These are phyloP conservation scores for Leptarthrus brevirostris DNA, from an alignment of 2,888 invertebrate genomes.

Conservation along the genomic window DNA sequence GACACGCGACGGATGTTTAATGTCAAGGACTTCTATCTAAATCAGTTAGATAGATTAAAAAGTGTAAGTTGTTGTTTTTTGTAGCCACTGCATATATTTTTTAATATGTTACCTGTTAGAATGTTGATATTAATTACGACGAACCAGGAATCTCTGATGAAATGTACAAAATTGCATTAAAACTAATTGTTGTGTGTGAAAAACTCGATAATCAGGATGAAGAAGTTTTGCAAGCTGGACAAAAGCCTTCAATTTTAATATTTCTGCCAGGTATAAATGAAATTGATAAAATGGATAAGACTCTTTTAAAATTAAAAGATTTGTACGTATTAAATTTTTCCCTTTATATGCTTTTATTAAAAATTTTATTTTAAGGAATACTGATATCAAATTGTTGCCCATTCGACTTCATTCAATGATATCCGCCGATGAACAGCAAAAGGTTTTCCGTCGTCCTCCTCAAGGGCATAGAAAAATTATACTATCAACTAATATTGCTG, in stretches of 20 bases:
- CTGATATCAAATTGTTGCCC: slow-evolving; percentile 57
- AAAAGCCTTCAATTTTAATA: slow-evolving; percentile 79
- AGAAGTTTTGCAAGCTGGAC: slow-evolving; percentile 59
- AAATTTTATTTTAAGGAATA: slow-evolving; percentile 37
- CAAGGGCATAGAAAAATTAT: slow-evolving; percentile 79
- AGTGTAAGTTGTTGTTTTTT: slow-evolving; percentile 67
- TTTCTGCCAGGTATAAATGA: slow-evolving; percentile 91
- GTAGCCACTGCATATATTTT: slow-evolving; percentile 26
- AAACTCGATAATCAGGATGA: slow-evolving; percentile 62
- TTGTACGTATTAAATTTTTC: slow-evolving; percentile 28
- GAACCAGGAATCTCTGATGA: slow-evolving; percentile 72
- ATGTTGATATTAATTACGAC: slow-evolving; percentile 67
- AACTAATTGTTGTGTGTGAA: slow-evolving; percentile 73
- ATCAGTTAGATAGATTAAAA: slow-evolving; percentile 67
- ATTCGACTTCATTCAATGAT: slow-evolving; percentile 78
- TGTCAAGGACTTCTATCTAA: slow-evolving; percentile 75
- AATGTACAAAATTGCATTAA: slow-evolving; percentile 73
- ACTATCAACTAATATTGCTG: slow-evolving; percentile 90
- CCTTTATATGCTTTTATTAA: not conserved
- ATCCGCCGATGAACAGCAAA: slow-evolving; percentile 80
- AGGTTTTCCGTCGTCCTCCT: slow-evolving; percentile 67
- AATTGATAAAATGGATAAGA: slow-evolving; percentile 77
- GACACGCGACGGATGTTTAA: slow-evolving; percentile 69
- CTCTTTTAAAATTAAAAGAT: slow-evolving; percentile 58
- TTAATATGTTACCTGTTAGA: slow-evolving; percentile 64